A percentile compares a stretch with the other conserved stretches of the same genome.
Conservation (phyloP, 2,113 vertebrate species). For the Columba livia region DNA sequence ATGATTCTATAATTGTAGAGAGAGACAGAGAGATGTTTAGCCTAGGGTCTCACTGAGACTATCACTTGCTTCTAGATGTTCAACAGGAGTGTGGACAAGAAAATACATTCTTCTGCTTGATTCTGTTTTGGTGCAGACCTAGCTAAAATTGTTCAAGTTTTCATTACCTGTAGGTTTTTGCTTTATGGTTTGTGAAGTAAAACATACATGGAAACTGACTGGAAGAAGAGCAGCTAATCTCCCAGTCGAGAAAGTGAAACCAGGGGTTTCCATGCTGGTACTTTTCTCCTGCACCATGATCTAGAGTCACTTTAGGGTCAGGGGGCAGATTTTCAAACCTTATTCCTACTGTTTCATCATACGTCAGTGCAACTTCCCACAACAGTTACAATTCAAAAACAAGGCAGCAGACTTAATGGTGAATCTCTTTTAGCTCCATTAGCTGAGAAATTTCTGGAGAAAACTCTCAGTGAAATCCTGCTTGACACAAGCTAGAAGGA, state of each 20-base stretch:
- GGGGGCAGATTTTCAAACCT: background rate
- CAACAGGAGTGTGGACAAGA: background rate
- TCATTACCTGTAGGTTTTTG: background rate
- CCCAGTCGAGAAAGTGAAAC: background rate
- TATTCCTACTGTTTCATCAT: background rate
- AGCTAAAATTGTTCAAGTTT: background rate
- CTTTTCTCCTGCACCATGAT: background rate
- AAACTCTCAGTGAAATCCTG: background rate
- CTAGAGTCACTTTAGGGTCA: background rate
- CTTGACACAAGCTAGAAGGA: background rate
- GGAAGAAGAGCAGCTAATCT: background rate
- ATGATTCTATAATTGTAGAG: background rate
- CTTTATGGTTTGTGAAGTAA: background rate
- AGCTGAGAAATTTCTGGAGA: background rate
- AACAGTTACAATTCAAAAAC: background rate
- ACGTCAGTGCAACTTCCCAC: background rate
- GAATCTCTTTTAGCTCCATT: background rate
- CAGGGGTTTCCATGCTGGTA: background rate
- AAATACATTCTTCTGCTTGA: background rate
- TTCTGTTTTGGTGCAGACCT: background rate
- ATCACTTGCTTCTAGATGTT: background rate
- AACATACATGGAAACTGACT: background rate
- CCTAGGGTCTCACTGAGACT: background rate
- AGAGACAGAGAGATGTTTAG: background rate
- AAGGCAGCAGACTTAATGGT: background rate